Base-by-base conservation (phyloP, 2,888 invertebrate species). In the Trachelus iudaicus region DNA sequence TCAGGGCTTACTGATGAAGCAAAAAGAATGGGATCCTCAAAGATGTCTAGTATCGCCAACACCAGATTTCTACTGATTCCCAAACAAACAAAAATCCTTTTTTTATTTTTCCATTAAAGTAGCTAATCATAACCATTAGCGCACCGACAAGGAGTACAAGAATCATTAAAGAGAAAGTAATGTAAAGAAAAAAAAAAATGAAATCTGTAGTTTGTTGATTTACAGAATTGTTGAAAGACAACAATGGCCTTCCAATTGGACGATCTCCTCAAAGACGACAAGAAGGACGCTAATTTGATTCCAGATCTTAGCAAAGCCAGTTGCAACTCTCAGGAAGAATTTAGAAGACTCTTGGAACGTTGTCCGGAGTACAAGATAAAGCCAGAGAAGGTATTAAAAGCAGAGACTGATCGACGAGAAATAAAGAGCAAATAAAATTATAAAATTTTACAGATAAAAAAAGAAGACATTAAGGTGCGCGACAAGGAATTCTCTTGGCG, bases 301-400 rank as follows among this genome's bases (percentile, higher is more conserved):
- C 93, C 98, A 75, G 98, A 98, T 91, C 93, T 98, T 83, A 97
- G 97, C 77, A 96, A 96, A 91, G 94, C 95, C 73, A 94, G 95
- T 11, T 95, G 96, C 75, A 95, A 94, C 85, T 95, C 95, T 13
- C 95, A 95, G 81, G 97, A 97, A 86, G 98, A 98, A 89, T 96
- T 97, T 85, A 94, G 96, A 86, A 95, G 95, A 79, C 93, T 97
- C 75, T 93, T 97, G 90, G 97, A 97, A 87, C 96, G 96, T 92
- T 96, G 97, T 15, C 97, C 97, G 0, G 98, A 98, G 90, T 97
- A 96, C 89, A 97, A 97, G 92, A 97, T 97, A 85, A 95, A 96
- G 83, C 95, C 97, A 0, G 97, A 97, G 89, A 97, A 97, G 93
- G 96, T 95, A 40, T 23, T 6, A 15, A 40, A 23, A 9, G 23